Evolutionary conservation across 2,113 vertebrate species (phyloP).

Genomic region (Lagenorhynchus albirostris): DNA sequence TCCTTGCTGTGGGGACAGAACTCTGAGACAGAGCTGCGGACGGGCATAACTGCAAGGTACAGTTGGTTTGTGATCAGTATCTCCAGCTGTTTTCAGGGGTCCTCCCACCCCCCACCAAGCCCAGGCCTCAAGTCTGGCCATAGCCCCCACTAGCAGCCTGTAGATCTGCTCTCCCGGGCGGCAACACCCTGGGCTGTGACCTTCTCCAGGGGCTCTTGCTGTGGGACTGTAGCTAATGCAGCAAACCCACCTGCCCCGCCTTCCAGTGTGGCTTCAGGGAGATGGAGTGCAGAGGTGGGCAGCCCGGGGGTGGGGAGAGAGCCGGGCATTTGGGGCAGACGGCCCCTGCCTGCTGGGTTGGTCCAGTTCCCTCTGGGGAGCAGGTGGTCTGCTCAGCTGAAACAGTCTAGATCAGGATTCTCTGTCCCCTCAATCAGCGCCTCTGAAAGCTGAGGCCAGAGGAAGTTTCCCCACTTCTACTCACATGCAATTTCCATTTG

Average conservation of each 20-base stretch:
- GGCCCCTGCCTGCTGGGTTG: accelerated
- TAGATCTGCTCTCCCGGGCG: neutral
- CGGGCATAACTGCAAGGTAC: neutral
- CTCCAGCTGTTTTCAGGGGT: neutral
- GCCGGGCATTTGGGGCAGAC: neutral
- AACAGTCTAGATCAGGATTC: neutral
- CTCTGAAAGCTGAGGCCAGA: neutral
- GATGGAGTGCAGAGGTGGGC: neutral
- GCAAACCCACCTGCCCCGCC: accelerated
- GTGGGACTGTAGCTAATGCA: neutral
- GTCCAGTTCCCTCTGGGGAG: neutral
- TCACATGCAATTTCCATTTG: neutral
- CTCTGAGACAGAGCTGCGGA: neutral
- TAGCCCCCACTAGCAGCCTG: neutral
- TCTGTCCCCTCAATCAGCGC: neutral
- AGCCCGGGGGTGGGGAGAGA: too few relatives aligned
- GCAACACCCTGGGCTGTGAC: neutral
- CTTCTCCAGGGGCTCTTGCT: neutral
- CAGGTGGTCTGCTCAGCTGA: neutral
- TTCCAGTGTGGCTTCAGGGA: neutral
- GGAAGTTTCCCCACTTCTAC: neutral
- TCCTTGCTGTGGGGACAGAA: neutral
- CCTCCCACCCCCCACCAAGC: neutral
- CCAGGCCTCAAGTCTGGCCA: neutral
- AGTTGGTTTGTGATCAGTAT: neutral